Evolutionary conservation across 2,888 invertebrate genomes (phyloP).

Genomic region (Drosophila crucigera): DNA sequence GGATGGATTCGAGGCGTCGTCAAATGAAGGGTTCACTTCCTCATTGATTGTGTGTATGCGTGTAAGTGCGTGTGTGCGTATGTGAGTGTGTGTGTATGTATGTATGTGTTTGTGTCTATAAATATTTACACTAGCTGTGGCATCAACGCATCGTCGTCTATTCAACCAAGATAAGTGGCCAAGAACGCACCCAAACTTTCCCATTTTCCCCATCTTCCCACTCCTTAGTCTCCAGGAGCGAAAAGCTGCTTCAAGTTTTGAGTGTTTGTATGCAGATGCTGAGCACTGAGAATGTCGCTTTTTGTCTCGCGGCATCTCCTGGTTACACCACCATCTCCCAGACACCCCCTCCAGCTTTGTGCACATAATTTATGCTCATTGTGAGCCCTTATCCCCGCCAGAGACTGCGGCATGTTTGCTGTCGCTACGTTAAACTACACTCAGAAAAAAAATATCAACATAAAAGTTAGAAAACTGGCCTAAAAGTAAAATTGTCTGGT

Average conservation of each 20-base stretch:
- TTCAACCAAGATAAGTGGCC: conserved; percentile 53
- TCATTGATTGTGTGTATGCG: background rate
- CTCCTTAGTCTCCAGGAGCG: background rate
- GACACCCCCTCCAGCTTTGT: conserved; percentile 20
- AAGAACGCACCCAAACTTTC: conserved; percentile 10
- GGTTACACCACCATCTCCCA: background rate
- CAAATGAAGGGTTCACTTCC: conserved; percentile 32
- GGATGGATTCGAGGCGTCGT: conserved; percentile 13
- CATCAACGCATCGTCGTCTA: conserved; percentile 51
- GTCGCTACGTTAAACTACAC: conserved; percentile 12
- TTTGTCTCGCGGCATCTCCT: conserved; percentile 16
- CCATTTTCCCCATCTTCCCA: background rate
- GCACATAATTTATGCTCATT: conserved; percentile 78
- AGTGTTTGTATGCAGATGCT: conserved; percentile 50
- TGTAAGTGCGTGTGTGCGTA: conserved; percentile 8
- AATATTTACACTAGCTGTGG: conserved; percentile 55
- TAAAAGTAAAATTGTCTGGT: background rate
- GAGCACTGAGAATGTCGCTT: conserved; percentile 14
- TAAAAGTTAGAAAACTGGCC: background rate
- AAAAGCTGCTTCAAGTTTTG: conserved; percentile 21
- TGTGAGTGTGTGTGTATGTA: background rate
- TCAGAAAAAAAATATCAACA: background rate
- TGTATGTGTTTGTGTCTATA: conserved; percentile 20
- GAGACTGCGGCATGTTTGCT: conserved; percentile 45
- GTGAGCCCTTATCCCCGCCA: conserved; percentile 38